These are phyloP conservation scores for Potamilus streckersoni DNA, from an alignment of 1,140 invertebrate species.

Conservation along the genomic window DNA sequence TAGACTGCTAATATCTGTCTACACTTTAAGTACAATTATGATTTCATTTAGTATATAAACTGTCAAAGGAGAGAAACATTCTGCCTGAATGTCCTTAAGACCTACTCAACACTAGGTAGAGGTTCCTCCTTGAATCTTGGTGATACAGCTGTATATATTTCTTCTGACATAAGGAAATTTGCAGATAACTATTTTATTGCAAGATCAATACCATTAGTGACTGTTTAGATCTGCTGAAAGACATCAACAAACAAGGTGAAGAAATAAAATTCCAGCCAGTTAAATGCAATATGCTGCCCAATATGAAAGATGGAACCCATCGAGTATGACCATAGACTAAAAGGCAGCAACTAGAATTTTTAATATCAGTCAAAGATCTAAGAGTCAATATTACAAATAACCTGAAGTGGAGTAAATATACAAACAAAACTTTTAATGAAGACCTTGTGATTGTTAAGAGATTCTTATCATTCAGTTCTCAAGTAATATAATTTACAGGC, in stretches of 20 bases:
- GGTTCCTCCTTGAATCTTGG: constrained; percentile 7
- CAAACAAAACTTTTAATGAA: constrained; percentile 2
- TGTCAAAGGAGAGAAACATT: too few species aligned
- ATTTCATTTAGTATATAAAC: too few species aligned
- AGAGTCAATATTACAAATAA: constrained; percentile 14
- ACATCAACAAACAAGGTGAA: constrained; percentile 7
- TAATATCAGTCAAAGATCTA: constrained; percentile 9
- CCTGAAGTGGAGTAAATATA: neutral
- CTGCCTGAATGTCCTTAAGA: too few species aligned
- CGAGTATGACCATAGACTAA: constrained; percentile 6
- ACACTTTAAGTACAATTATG: too few species aligned
- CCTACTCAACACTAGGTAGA: too few species aligned
- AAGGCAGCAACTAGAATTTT: constrained; percentile 4
- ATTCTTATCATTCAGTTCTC: neutral
- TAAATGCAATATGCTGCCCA: constrained; percentile 10
- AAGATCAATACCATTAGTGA: neutral
- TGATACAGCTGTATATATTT: neutral
- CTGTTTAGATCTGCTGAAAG: neutral
- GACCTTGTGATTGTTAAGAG: constrained; percentile 1
- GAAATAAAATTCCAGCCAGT: constrained; percentile 9
- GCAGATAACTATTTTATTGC: constrained; percentile 1
- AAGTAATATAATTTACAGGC: neutral
- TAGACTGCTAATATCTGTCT: too few species aligned
- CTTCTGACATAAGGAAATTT: constrained; percentile 4
- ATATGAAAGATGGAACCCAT: constrained; percentile 1